Evolutionary conservation across 1,140 invertebrate species (phyloP).

Genomic region (Drosophila oshimai): DNA sequence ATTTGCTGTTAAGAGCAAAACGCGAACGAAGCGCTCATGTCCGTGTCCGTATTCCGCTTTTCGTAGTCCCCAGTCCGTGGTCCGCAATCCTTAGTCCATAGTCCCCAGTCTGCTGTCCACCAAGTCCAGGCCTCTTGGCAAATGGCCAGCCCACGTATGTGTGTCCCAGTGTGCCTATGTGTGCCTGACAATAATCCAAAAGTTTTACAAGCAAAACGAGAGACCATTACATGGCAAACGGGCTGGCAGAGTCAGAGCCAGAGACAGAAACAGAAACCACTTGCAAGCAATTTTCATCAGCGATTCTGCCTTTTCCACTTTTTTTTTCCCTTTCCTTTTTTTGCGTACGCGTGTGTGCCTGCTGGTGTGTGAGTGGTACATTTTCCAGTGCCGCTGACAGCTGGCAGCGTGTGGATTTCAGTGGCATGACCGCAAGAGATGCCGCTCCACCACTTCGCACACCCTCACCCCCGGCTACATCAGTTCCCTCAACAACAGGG

Average conservation of each 20-base stretch:
- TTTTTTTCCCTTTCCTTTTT: not conserved
- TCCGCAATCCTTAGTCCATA: not conserved
- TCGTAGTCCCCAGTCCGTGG: not conserved
- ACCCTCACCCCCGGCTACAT: slow-evolving; percentile 2
- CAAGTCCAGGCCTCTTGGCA: slow-evolving; percentile 66
- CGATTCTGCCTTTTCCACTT: slow-evolving; percentile 48
- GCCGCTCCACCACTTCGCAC: slow-evolving; percentile 8
- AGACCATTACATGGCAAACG: slow-evolving; percentile 67
- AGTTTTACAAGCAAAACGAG: slow-evolving; percentile 80
- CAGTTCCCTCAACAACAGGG: slow-evolving; percentile 2
- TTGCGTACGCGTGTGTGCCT: not conserved
- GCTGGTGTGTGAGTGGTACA: slow-evolving; percentile 24
- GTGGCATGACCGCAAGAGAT: slow-evolving; percentile 46
- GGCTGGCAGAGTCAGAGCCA: slow-evolving; percentile 45
- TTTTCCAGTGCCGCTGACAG: slow-evolving; percentile 65
- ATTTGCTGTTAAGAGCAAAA: slow-evolving; percentile 71
- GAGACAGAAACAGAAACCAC: slow-evolving; percentile 74
- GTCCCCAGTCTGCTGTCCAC: not conserved
- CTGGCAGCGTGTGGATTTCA: slow-evolving; percentile 58
- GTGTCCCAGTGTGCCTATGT: slow-evolving; percentile 23
- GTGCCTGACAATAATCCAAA: slow-evolving; percentile 78
- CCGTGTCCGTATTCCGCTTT: slow-evolving; percentile 11
- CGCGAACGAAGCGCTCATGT: slow-evolving; percentile 49
- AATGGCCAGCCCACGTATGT: slow-evolving; percentile 47
- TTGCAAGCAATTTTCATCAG: slow-evolving; percentile 79